A percentile compares a stretch with the other conserved stretches of the same genome.
These are phyloP conservation scores for Paratrypauchen microcephalus DNA, from an alignment of 2,797 vertebrate genomes.

Conservation along the genomic window DNA sequence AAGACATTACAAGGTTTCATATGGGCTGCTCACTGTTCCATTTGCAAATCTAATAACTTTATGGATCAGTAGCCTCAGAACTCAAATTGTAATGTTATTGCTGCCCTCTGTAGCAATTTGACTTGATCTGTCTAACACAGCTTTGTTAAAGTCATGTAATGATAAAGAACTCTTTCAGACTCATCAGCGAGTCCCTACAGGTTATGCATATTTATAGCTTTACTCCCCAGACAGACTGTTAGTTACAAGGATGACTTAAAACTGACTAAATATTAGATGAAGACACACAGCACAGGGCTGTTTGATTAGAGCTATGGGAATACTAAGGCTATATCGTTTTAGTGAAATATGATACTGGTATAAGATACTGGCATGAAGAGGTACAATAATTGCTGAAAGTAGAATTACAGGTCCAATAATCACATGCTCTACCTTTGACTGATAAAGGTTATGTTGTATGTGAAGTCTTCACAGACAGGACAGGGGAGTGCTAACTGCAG, in stretches of 20 bases:
- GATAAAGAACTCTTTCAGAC: conserved; percentile 57
- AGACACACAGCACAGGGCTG: conserved; percentile 18
- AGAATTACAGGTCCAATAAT: neutral
- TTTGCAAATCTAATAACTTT: conserved; percentile 56
- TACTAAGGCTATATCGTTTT: neutral
- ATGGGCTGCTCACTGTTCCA: conserved; percentile 44
- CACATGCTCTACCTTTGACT: neutral
- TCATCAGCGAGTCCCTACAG: conserved; percentile 47
- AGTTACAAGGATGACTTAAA: conserved; percentile 44
- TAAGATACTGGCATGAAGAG: too few species aligned
- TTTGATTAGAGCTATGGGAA: conserved; percentile 25
- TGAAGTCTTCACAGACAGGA: neutral
- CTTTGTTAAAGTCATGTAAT: conserved; percentile 65
- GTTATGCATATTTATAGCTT: conserved; percentile 54
- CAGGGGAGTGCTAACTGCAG: neutral
- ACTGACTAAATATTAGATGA: conserved; percentile 27
- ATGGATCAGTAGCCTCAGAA: conserved; percentile 55
- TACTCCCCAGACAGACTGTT: conserved; percentile 31
- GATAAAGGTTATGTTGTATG: neutral
- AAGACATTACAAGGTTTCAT: conserved; percentile 40
- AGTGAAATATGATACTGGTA: neutral
- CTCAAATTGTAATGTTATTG: conserved; percentile 62
- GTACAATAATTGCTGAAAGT: neutral
- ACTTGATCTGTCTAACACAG: conserved; percentile 59
- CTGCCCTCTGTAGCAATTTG: conserved; percentile 48